Percentiles rank a stretch among this genome's conserved stretches.
Conservation (phyloP, 92 coral and sea anemone genomes). For the Porites evermanni region DNA sequence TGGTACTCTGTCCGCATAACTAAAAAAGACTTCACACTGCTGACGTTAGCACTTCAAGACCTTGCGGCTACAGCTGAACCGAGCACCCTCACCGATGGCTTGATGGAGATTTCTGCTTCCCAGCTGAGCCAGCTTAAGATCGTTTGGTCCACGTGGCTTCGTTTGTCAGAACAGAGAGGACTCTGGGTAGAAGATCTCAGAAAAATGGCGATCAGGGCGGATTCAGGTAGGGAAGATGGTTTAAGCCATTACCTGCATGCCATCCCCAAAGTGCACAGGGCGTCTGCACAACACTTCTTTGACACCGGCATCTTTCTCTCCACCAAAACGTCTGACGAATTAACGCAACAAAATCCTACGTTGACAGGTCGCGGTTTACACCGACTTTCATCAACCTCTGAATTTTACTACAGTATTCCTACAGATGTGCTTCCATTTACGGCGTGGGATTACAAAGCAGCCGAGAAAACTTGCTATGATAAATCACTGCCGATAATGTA, state of each 20-base stretch:
- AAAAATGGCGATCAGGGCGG: background rate
- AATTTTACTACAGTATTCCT: constrained; percentile 45
- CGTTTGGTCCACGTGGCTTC: constrained; percentile 78
- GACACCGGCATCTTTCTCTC: constrained; percentile 62
- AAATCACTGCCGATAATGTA: constrained; percentile 63
- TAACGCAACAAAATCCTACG: constrained; percentile 65
- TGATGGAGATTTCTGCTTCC: constrained; percentile 52
- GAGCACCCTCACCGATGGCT: constrained; percentile 57
- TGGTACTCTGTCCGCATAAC: constrained; percentile 44
- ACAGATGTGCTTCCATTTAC: constrained; percentile 59
- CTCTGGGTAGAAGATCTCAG: constrained; percentile 45
- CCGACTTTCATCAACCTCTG: background rate
- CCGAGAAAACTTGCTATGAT: constrained; percentile 31
- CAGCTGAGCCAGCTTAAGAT: constrained; percentile 56
- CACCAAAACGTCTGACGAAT: background rate
- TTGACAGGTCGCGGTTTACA: constrained; percentile 53
- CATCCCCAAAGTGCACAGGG: constrained; percentile 65
- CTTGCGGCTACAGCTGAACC: constrained; percentile 37
- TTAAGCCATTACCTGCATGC: constrained; percentile 34
- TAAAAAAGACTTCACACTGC: constrained; percentile 14
- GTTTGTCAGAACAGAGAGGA: constrained; percentile 27
- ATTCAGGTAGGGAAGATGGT: constrained; percentile 40
- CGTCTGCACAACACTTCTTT: constrained; percentile 57
- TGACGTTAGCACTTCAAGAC: constrained; percentile 59
- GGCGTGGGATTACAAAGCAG: constrained; percentile 78